phyloP scores from a whole-genome alignment of 2,797 vertebrate genomes.

The Kryptopterus vitreolus region DNA sequence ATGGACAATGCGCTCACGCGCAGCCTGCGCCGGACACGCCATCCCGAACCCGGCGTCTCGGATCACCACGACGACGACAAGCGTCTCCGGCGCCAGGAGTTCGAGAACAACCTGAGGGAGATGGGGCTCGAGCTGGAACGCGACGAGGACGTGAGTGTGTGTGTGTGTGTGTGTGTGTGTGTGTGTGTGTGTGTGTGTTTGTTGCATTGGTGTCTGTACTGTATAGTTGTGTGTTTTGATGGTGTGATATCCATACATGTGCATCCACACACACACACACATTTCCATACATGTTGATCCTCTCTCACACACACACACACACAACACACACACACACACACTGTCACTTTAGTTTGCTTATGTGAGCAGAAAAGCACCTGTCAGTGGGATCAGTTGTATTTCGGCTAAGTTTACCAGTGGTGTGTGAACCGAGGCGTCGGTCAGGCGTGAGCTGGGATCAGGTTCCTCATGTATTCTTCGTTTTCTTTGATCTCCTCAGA shows the following conservation, averaged over 20 bases:
- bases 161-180: conserved; percentile 6
- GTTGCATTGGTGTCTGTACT: not conserved
- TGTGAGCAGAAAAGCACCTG: conserved; percentile 52
- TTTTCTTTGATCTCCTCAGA: not conserved
- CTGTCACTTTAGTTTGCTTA: conserved; percentile 41
- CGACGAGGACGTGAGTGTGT: conserved; percentile 84
- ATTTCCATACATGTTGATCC: not conserved
- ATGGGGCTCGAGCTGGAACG: conserved; percentile 92
- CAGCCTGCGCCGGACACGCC: conserved; percentile 69
- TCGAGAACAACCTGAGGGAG: conserved; percentile 86
- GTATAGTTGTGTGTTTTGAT: not conserved
- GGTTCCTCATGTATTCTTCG: not conserved
- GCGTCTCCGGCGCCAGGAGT: conserved; percentile 84
- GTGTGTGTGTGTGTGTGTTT: not conserved
- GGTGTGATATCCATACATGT: not conserved
- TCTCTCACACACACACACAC: not conserved
- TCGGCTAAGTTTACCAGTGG: conserved; percentile 8
- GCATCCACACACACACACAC: not conserved
- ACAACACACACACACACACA: conserved; percentile 6
- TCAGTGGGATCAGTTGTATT: conserved; percentile 31
- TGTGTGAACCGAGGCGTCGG: not conserved
- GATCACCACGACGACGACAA: conserved; percentile 89
- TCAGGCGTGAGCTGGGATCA: not conserved
- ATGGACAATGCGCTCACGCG: conserved; percentile 73
- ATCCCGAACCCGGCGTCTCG: conserved; percentile 58